phyloP scores from a whole-genome alignment of 2,113 vertebrate genomes.

The Siniperca chuatsi region DNA sequence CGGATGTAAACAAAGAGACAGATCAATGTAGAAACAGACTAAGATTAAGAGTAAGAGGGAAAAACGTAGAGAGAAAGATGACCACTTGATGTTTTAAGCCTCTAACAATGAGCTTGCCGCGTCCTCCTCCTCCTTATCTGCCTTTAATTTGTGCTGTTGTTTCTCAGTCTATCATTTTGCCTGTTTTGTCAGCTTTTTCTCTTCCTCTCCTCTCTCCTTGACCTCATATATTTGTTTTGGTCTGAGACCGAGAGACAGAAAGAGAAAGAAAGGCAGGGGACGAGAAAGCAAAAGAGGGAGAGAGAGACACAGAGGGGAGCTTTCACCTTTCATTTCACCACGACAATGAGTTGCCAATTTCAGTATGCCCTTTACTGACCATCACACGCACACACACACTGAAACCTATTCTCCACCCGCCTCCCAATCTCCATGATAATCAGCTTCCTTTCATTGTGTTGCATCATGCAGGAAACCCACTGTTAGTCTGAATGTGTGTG shows the following conservation, averaged over 20 bases:
- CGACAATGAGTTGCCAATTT: slow-evolving; percentile 71
- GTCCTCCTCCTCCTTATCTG: neutral
- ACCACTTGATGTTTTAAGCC: slow-evolving; percentile 4
- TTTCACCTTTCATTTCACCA: slow-evolving; percentile 77
- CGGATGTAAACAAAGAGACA: slow-evolving; percentile 22
- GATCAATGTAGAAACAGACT: slow-evolving; percentile 17
- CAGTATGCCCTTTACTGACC: slow-evolving; percentile 77
- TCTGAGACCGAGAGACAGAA: slow-evolving; percentile 33
- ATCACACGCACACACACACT: slow-evolving; percentile 38
- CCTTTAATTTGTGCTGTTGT: slow-evolving; percentile 24
- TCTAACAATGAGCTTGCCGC: slow-evolving; percentile 1
- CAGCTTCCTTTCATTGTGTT: slow-evolving; percentile 80
- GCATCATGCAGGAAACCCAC: slow-evolving; percentile 76
- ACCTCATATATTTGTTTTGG: slow-evolving; percentile 65
- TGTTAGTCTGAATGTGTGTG: slow-evolving; percentile 39
- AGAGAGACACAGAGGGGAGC: slow-evolving; percentile 49
- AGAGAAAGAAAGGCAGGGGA: slow-evolving; percentile 11
- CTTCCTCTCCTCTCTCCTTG: slow-evolving; percentile 16
- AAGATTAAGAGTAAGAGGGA: slow-evolving; percentile 10
- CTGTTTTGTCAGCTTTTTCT: neutral
- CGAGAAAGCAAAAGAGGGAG: slow-evolving; percentile 26
- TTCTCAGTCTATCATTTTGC: neutral
- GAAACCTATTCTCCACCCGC: slow-evolving; percentile 56
- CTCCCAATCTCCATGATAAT: slow-evolving; percentile 74
- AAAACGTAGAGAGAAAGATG: neutral